Conservation (phyloP, 2,113 vertebrate genomes). For the Ramphastos sulfuratus region DNA sequence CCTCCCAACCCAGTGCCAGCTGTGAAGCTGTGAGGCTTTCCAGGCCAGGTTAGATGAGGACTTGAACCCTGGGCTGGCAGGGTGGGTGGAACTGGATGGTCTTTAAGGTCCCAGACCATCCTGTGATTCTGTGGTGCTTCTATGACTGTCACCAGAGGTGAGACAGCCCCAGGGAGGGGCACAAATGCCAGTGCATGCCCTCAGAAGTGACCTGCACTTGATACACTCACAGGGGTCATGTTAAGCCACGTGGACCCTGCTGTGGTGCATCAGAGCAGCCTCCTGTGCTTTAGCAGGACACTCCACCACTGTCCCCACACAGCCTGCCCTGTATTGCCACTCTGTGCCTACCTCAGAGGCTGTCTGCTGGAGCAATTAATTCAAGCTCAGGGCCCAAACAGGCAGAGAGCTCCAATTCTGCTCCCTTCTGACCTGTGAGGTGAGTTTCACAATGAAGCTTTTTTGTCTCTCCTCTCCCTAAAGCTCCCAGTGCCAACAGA, state of each 20-base stretch:
- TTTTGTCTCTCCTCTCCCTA: neutral
- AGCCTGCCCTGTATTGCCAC: neutral
- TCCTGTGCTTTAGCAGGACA: neutral
- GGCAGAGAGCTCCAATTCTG: neutral
- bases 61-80: no score
- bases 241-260: neutral
- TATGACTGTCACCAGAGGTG: neutral
- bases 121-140: no score
- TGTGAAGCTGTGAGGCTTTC: no score
- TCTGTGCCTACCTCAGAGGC: neutral
- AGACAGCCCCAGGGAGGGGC: neutral
- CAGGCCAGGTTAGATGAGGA: no score
- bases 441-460: neutral
- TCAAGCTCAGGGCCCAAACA: neutral
- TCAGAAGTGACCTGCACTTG: neutral
- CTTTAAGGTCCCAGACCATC: no score
- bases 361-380: neutral
- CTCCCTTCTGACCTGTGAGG: neutral
- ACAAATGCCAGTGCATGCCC: neutral
- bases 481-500: neutral
- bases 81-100: neutral
- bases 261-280: neutral
- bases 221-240: rapidly evolving
- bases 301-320: neutral
- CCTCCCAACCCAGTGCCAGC: no score